Conservation (phyloP, 2,888 invertebrate species). For the Drosophila ezoana region DNA sequence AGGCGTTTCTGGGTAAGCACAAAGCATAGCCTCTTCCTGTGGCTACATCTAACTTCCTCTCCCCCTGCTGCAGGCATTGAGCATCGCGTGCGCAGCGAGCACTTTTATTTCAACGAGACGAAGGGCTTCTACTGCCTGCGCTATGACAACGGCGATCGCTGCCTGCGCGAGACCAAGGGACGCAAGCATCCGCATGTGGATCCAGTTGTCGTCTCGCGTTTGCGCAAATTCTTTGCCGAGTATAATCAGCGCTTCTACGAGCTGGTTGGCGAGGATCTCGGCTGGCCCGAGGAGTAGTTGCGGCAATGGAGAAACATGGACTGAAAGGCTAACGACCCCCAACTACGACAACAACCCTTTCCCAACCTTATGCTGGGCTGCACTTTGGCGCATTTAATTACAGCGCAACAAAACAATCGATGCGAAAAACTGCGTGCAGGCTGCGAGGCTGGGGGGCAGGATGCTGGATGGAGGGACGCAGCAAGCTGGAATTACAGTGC, state of each 20-base stretch:
- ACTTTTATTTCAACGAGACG: conserved; percentile 98
- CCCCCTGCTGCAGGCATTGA: conserved; percentile 80
- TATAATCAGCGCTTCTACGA: conserved; percentile 97
- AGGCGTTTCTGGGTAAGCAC: conserved; percentile 92
- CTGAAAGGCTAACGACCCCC: conserved; percentile 43
- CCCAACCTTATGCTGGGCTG: conserved; percentile 29
- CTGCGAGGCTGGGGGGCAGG: background rate
- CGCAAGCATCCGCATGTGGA: conserved; percentile 94
- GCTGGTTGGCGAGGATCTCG: conserved; percentile 95
- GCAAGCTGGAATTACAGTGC: conserved; percentile 13
- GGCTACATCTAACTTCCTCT: background rate
- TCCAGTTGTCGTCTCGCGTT: conserved; percentile 91
- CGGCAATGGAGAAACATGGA: conserved; percentile 55
- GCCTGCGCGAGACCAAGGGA: conserved; percentile 93
- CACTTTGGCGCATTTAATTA: conserved; percentile 55
- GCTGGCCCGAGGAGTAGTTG: conserved; percentile 95
- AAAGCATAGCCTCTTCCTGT: too few relatives aligned
- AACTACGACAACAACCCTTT: conserved; percentile 30
- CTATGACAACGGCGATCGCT: conserved; percentile 93
- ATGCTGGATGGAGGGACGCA: conserved; percentile 1
- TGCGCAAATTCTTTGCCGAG: conserved; percentile 94
- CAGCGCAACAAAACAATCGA: conserved; percentile 14
- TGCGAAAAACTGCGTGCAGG: conserved; percentile 33
- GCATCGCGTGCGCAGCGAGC: conserved; percentile 90
- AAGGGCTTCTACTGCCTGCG: conserved; percentile 98